Evolutionary conservation across 2,888 invertebrate genomes (phyloP).

Genomic region (Eueremaeus valkanovi): DNA sequence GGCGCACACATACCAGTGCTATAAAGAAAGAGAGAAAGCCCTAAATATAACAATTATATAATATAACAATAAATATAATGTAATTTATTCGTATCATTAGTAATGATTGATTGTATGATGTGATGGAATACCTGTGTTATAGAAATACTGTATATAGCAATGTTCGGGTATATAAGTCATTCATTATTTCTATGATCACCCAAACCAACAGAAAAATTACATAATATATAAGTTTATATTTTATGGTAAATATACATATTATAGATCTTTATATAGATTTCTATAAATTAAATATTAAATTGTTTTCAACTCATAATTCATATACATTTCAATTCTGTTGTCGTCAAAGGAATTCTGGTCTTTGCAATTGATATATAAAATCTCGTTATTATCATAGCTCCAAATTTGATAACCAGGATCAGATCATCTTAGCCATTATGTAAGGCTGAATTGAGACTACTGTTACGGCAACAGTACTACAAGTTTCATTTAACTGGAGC

Average conservation of each 20-base stretch:
- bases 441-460: background rate
- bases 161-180: background rate
- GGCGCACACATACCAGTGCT: no score
- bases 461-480: background rate
- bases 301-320: background rate
- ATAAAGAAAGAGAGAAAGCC: no score
- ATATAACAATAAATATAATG: no score
- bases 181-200: background rate
- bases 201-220: background rate
- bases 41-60: no score
- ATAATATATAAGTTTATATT: no score
- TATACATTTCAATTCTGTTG: background rate
- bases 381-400: background rate
- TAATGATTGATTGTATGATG: background rate
- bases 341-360: background rate
- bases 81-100: no score
- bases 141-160: background rate
- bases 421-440: no score
- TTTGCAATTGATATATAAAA: background rate
- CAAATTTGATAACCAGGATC: no score
- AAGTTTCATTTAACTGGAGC: no score
- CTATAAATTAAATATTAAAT: background rate
- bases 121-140: background rate
- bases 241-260: no score
- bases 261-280: background rate